Evolutionary conservation across 2,888 invertebrate species (phyloP).

Genomic region (Lissonota sp.): DNA sequence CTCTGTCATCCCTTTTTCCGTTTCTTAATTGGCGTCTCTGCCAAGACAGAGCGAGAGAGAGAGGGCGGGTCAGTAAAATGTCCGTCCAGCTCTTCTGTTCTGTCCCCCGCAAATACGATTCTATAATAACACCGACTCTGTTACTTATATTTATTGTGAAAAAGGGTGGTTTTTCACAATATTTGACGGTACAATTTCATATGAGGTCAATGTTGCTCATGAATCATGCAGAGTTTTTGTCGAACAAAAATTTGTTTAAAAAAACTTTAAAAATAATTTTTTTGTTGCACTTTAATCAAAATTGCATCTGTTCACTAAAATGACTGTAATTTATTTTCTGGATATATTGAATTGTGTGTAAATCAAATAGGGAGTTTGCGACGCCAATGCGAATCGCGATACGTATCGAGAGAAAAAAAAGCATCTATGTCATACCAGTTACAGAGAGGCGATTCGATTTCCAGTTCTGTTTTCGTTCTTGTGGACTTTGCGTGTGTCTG

Average conservation of each 20-base stretch:
- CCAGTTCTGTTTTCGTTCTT: slow-evolving; percentile 39
- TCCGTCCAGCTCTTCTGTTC: slow-evolving; percentile 19
- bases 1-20: slow-evolving; percentile 71
- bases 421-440: slow-evolving; percentile 16
- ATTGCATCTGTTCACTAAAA: no score
- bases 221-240: background rate
- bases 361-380: slow-evolving; percentile 50
- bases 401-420: slow-evolving; percentile 41
- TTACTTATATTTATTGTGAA: no score
- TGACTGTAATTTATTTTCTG: no score
- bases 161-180: no score
- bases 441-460: slow-evolving; percentile 43
- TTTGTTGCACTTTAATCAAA: background rate
- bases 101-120: background rate
- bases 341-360: slow-evolving; percentile 56
- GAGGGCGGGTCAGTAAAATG: slow-evolving; percentile 31
- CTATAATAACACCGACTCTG: no score
- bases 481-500: slow-evolving; percentile 23
- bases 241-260: background rate
- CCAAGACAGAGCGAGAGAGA: slow-evolving; percentile 26
- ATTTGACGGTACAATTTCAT: background rate
- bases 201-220: no score
- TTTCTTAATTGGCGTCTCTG: slow-evolving; percentile 74
- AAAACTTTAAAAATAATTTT: no score
- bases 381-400: slow-evolving; percentile 41